Evolutionary conservation across 2,888 invertebrate species (phyloP).

Genomic region (Cheilosia vulpina): DNA sequence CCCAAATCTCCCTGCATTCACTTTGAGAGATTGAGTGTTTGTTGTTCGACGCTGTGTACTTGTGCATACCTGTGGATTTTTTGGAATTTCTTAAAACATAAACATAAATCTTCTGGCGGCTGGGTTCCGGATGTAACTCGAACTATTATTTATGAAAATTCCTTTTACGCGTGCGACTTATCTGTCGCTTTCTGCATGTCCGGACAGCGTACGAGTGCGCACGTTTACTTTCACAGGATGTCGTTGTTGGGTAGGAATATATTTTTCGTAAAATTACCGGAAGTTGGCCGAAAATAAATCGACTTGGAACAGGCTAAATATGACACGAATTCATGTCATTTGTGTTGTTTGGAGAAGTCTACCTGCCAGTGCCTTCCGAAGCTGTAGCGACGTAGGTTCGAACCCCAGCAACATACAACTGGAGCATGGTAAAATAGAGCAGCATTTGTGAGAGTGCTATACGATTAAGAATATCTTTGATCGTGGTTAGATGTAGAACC

Average conservation of each 20-base stretch:
- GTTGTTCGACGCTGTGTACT: slow-evolving; percentile 38
- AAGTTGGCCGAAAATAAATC: not conserved
- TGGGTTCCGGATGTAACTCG: slow-evolving; percentile 26
- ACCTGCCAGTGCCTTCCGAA: too few relatives aligned
- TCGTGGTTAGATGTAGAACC: too few relatives aligned
- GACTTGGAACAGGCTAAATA: too few relatives aligned
- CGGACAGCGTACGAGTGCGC: not conserved
- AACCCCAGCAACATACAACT: too few relatives aligned
- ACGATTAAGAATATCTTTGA: too few relatives aligned
- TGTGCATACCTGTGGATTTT: not conserved
- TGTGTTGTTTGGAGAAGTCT: too few relatives aligned
- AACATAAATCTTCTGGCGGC: slow-evolving; percentile 56
- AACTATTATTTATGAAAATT: slow-evolving; percentile 29
- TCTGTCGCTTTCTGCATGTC: not conserved
- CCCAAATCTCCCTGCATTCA: slow-evolving; percentile 58
- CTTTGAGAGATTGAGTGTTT: slow-evolving; percentile 57
- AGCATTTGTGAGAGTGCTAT: too few relatives aligned
- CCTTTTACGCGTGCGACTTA: slow-evolving; percentile 12
- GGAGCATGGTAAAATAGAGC: too few relatives aligned
- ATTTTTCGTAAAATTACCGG: slow-evolving; percentile 21
- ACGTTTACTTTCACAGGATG: slow-evolving; percentile 54
- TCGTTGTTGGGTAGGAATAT: not conserved
- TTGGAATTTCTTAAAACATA: slow-evolving; percentile 46
- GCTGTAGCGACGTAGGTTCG: too few relatives aligned
- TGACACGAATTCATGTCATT: too few relatives aligned